A percentile compares a stretch with the other conserved stretches of the same genome.
These are phyloP conservation scores for Calyptomena viridis DNA, from an alignment of 2,113 vertebrate genomes.

Conservation along the genomic window DNA sequence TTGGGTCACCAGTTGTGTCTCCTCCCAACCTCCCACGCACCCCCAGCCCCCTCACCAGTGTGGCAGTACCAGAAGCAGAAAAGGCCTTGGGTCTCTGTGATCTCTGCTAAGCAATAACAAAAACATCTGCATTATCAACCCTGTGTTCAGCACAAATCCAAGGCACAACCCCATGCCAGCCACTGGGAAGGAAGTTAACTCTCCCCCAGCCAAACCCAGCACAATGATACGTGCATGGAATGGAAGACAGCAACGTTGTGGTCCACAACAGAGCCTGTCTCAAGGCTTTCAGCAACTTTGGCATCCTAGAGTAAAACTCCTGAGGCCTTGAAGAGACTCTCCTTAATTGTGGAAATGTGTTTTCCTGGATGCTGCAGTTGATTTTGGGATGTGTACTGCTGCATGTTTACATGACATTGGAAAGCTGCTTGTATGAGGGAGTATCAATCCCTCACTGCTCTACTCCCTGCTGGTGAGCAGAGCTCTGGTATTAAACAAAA, in stretches of 20 bases:
- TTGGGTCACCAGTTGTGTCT: neutral
- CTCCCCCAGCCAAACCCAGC: neutral
- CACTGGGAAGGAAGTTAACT: neutral
- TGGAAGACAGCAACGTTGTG: neutral
- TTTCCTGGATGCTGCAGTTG: neutral
- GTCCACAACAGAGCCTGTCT: neutral
- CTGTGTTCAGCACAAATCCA: neutral
- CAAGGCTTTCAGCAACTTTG: neutral
- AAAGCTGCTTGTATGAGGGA: neutral
- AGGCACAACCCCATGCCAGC: neutral
- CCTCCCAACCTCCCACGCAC: neutral
- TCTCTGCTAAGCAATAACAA: neutral
- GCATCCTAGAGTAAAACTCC: neutral
- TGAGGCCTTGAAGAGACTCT: neutral
- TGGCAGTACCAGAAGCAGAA: neutral
- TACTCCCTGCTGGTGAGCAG: neutral
- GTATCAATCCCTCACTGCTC: neutral
- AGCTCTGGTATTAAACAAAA: neutral
- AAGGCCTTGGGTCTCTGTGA: neutral
- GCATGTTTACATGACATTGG: neutral
- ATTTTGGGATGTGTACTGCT: neutral
- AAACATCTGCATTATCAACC: neutral
- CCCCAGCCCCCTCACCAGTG: neutral
- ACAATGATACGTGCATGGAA: neutral
- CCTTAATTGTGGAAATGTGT: neutral